Evolutionary conservation across 1,140 invertebrate genomes (phyloP).

Genomic region (Arion vulgaris): DNA sequence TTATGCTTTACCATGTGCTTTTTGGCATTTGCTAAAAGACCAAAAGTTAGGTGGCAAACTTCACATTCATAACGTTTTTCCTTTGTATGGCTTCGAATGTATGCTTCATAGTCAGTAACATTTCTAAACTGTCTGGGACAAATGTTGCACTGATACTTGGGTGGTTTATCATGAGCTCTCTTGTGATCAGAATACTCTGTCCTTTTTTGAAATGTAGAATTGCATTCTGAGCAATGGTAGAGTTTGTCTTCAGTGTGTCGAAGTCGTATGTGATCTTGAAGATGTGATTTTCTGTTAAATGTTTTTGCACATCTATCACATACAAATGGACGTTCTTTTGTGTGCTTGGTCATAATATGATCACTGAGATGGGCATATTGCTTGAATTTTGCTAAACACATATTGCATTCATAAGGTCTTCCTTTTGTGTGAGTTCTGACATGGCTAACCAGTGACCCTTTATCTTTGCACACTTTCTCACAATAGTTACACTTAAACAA

Average conservation of each 20-base stretch:
- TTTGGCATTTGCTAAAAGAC: constrained; percentile 31
- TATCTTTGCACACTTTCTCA: constrained; percentile 30
- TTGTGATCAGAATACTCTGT: constrained; percentile 31
- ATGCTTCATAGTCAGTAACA: constrained; percentile 26
- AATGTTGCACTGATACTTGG: constrained; percentile 35
- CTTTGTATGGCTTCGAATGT: constrained; percentile 31
- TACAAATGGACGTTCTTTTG: constrained; percentile 33
- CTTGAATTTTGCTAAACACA: constrained; percentile 28
- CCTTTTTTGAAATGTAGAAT: constrained; percentile 18
- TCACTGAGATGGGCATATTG: constrained; percentile 37
- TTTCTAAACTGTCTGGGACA: constrained; percentile 30
- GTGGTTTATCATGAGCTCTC: constrained; percentile 17
- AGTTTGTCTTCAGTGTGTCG: constrained; percentile 31
- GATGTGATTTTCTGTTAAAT: constrained; percentile 27
- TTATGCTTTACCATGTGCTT: constrained; percentile 31
- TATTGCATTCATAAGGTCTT: constrained; percentile 30
- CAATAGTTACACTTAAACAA: constrained; percentile 32
- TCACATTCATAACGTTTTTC: constrained; percentile 37
- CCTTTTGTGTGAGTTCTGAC: constrained; percentile 30
- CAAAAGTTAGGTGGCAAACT: constrained; percentile 35
- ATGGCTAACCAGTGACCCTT: constrained; percentile 28
- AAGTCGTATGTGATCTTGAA: constrained; percentile 31
- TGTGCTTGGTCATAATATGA: constrained; percentile 27
- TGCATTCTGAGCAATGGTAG: constrained; percentile 32
- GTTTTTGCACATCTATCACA: constrained; percentile 36